Base-by-base conservation (phyloP, 2,113 vertebrate species). In the Eublepharis macularius region DNA sequence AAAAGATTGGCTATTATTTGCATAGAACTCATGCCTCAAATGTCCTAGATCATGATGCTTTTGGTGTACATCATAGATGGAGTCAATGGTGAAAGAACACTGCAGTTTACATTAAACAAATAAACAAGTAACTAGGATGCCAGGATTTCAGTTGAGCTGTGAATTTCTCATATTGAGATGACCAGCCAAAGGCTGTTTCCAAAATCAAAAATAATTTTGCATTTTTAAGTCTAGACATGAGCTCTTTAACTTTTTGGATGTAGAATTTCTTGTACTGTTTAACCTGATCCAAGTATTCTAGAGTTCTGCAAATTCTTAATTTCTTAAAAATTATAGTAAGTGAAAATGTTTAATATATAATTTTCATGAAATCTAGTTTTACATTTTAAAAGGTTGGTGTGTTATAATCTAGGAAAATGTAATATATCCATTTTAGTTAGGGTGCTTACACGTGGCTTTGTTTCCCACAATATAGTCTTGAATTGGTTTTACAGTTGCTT, bases 381-480 rank as follows among this genome's bases (percentile, higher is more conserved):
- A 8, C 51, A 77, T 41, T n/a, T n/a, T 14, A 84, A 77, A 16
- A 11, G 60, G 32, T 73, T 49, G 8, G 51, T 66, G 60, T 7
- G 43, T 76, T 76, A 51, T 80, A 80, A 68, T 60, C 34, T 51
- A 70, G 47, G 39, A 54, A 77, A 77, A 24, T 7, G n/a, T 63
- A 68, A 73, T 63, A 43, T 54, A 29, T 63, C 49, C 54, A 65
- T 73, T 41, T 47, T 57, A 34, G 76, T 78, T 78, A 39, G 73
- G 72, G 43, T 49, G 19, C 43, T 73, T 73, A 49, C 63, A 80
- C 51, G 70, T 73, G 76, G 69, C 16, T 63, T 24, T 34, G 74
- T 77, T 84, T 84, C 83, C 63, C 83, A 77, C 74, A 84, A 45
- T n/a, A 45, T 77, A 60, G 82, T 13, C 74, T 76, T 26, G 34